Evolutionary conservation across 2,888 invertebrate genomes (phyloP).

Genomic region (Perdita meconis): DNA sequence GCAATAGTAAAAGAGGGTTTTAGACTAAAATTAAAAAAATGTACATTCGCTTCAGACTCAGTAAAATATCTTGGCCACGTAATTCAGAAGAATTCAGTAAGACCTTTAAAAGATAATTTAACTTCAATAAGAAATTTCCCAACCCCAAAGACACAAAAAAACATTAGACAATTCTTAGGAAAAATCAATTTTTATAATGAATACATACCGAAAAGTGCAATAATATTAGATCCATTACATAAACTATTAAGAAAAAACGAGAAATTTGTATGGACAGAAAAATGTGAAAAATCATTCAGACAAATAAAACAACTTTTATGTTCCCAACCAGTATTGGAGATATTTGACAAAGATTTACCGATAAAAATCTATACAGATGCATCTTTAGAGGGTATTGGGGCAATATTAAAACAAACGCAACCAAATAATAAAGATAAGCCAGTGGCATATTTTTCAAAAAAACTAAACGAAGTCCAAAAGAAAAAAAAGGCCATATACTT

Average conservation of each 20-base stretch:
- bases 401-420: too few relatives aligned
- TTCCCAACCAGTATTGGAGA: conserved; percentile 40
- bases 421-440: too few relatives aligned
- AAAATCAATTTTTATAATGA: conserved; percentile 3
- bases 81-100: conserved; percentile 1
- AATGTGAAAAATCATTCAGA: background rate
- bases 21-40: conserved; percentile 56
- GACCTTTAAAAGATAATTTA: background rate
- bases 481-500: too few relatives aligned
- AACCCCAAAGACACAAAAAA: conserved; percentile 1
- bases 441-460: too few relatives aligned
- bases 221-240: conserved; percentile 3
- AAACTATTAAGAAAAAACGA: conserved; percentile 3
- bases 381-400: conserved; percentile 28
- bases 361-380: conserved; percentile 67
- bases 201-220: conserved; percentile 8
- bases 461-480: too few relatives aligned
- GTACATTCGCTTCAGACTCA: conserved; percentile 40
- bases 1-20: conserved; percentile 25
- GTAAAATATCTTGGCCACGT: conserved; percentile 41
- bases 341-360: conserved; percentile 69
- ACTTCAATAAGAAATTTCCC: background rate
- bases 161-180: background rate
- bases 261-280: conserved; percentile 25
- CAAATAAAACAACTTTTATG: conserved; percentile 31